phyloP scores from a whole-genome alignment of 2,113 vertebrate genomes.

The Phoxinus phoxinus region DNA sequence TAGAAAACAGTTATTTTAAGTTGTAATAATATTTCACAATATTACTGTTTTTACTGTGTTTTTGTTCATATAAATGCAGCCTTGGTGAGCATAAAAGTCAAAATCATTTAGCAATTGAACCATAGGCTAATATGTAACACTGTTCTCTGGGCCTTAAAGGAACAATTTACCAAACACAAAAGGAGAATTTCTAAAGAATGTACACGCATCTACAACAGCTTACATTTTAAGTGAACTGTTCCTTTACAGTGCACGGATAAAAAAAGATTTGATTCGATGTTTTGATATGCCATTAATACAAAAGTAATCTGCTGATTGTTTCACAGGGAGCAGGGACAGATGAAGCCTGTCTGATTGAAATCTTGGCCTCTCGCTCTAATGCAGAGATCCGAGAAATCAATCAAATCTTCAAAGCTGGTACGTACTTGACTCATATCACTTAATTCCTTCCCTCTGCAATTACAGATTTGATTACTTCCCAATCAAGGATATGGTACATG shows the following conservation, averaged over 20 bases:
- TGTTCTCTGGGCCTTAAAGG: not conserved
- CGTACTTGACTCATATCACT: conserved; percentile 41
- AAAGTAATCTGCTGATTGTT: conserved; percentile 35
- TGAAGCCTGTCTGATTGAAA: conserved; percentile 96
- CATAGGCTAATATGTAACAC: not conserved
- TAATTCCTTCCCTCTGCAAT: conserved; percentile 22
- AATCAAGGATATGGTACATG: conserved; percentile 9
- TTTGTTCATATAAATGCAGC: not conserved
- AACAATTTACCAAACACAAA: not conserved
- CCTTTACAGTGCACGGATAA: not conserved
- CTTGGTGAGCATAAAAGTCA: not conserved
- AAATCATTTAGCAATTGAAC: not conserved
- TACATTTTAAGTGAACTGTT: not conserved
- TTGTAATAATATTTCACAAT: not conserved
- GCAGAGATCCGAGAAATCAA: conserved; percentile 88
- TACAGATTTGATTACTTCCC: not conserved
- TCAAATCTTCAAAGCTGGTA: conserved; percentile 88
- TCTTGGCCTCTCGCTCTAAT: conserved; percentile 92
- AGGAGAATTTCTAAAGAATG: not conserved
- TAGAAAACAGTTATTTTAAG: not conserved
- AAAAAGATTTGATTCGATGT: not conserved
- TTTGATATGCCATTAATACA: conserved; percentile 2
- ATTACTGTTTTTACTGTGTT: not conserved
- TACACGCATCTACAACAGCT: not conserved
- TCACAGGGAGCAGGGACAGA: conserved; percentile 93